phyloP scores from a whole-genome alignment of 2,797 vertebrate species.

The Natrix natrix region DNA sequence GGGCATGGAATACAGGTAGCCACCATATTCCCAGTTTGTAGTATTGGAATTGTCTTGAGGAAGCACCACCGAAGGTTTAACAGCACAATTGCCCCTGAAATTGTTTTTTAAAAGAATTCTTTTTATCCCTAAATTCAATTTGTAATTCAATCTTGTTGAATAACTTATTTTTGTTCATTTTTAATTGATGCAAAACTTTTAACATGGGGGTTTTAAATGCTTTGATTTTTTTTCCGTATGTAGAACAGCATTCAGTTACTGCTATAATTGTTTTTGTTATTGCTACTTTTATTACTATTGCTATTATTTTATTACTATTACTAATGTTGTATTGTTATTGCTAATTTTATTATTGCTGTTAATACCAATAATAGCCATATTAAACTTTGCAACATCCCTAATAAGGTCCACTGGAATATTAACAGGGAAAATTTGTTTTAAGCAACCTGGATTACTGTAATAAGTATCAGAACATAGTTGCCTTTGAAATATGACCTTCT shows the following conservation, averaged over 20 bases:
- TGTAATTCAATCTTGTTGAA: background rate
- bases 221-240: background rate
- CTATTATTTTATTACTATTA: background rate
- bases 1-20: background rate
- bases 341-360: background rate
- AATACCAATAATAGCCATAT: background rate
- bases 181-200: background rate
- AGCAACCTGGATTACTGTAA: background rate
- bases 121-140: background rate
- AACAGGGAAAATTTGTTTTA: background rate
- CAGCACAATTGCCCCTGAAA: background rate
- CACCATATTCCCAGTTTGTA: background rate
- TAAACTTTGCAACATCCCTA: background rate
- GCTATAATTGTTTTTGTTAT: background rate
- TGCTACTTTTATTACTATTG: background rate
- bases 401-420: background rate
- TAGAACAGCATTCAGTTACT: background rate
- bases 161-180: background rate
- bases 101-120: background rate
- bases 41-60: background rate
- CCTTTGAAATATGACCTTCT: background rate
- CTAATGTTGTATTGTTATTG: background rate
- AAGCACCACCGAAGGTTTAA: background rate
- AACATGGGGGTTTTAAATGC: background rate
- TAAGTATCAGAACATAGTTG: background rate